These are phyloP conservation scores for Glyphotaelius pellucidus DNA, from an alignment of 2,888 invertebrate species.

Conservation along the genomic window DNA sequence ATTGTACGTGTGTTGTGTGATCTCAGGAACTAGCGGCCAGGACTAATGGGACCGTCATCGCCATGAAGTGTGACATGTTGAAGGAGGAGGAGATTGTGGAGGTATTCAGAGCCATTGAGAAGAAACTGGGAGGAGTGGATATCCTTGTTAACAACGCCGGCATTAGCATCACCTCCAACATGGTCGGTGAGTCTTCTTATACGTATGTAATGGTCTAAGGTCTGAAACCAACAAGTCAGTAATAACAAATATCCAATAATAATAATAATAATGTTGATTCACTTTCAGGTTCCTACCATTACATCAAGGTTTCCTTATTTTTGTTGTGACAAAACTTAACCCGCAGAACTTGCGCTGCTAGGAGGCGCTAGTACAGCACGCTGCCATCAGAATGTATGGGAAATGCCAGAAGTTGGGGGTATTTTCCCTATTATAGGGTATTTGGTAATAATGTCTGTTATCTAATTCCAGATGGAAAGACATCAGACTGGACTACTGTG, in stretches of 20 bases:
- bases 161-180: constrained; percentile 62
- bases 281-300: no score
- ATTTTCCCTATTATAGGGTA: no score
- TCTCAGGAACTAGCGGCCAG: constrained; percentile 69
- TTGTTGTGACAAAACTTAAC: no score
- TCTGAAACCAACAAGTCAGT: not conserved
- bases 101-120: constrained; percentile 69
- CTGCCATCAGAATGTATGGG: no score
- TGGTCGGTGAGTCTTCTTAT: constrained; percentile 63
- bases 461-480: no score
- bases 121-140: constrained; percentile 70
- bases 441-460: no score
- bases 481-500: constrained; percentile 65
- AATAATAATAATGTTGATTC: no score
- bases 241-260: not conserved
- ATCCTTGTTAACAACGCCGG: constrained; percentile 73
- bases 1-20: not conserved
- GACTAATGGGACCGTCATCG: constrained; percentile 70
- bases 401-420: no score
- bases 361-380: no score
- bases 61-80: constrained; percentile 70
- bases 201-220: not conserved
- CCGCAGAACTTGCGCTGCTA: no score
- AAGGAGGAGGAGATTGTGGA: constrained; percentile 69
- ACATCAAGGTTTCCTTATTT: no score